Evolutionary conservation across 2,888 invertebrate genomes (phyloP), one percentile per base, ranked within the genome.

Genomic region (Diplolepis rosae): DNA sequence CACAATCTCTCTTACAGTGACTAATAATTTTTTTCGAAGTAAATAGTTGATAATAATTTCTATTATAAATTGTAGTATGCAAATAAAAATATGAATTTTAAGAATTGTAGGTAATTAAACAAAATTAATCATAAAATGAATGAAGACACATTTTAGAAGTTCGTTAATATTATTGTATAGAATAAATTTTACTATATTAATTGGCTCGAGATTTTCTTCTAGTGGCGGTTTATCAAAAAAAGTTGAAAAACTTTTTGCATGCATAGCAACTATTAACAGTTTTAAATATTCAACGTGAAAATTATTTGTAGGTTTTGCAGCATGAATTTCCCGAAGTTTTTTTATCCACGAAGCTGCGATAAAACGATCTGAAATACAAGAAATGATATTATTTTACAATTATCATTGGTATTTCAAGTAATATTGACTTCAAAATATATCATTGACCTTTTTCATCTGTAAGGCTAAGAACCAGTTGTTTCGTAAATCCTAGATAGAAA

Each of bases 231-330:
- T 83, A 2, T 83, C 77, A 74, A 91, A 91, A 24, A 89, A 88
- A 5, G 89, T 90, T 4, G 84, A 81, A 11, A 90, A 82, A 71
- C 80, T 84, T 70, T 87, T 82, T 6, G 87, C 80, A 78, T 90
- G 90, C 73, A 90, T 80, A 3, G 88, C 88, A 70, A 90, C 89
- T 1, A 90, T 81, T 18, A 91, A 79, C 30, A 90, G 81, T 80
- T 90, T 90, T 2, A 90, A 77, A 72, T 89, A 90, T 70, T 89
- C 87, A 3, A 86, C 87, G 56, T 87, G 80, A 28, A 88, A 77
- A 52, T 84, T 81, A 52, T 85, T 86, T 4, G 79, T 67, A n/a
- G 77, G 65, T 32, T 82, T 82, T n/a, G 11, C 13, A 0, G 11
- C 35, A 4, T 39, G 11, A 9, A 45, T 18, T 18, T 45, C 35